Evolutionary conservation across 2,113 vertebrate species (phyloP).

Genomic region (Erythrocebus patas): DNA sequence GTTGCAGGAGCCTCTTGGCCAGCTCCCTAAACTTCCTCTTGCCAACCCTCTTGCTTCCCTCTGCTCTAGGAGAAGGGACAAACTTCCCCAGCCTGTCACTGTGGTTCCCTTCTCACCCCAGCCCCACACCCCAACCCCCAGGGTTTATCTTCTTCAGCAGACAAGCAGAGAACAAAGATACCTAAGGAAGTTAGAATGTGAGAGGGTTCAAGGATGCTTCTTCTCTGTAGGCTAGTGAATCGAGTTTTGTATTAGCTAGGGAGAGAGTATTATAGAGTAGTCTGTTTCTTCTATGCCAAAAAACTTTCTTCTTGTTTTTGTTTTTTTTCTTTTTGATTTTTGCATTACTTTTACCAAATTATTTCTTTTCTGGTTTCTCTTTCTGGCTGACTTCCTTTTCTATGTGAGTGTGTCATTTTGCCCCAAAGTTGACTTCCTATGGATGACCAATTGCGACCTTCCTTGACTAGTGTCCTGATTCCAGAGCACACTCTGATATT

Average conservation of each 20-base stretch:
- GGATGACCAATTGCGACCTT: background rate
- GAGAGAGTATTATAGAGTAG: background rate
- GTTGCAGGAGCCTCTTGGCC: background rate
- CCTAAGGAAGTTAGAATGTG: no score
- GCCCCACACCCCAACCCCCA: background rate
- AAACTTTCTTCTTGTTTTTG: background rate
- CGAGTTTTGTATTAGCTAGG: fast-evolving
- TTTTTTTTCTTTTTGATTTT: background rate
- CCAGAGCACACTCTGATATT: background rate
- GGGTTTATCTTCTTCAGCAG: background rate
- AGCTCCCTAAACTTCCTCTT: background rate
- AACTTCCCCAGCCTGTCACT: background rate
- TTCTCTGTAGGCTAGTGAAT: background rate
- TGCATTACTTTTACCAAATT: background rate
- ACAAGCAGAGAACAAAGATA: background rate
- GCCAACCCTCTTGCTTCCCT: background rate
- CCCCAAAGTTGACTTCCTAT: background rate
- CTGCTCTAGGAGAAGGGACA: background rate
- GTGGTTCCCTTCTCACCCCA: background rate
- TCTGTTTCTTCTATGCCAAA: background rate
- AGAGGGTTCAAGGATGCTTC: background rate
- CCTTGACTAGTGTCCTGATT: background rate
- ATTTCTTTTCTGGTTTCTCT: background rate
- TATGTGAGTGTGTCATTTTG: background rate
- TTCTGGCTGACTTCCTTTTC: background rate